A percentile compares a stretch with the other conserved stretches of the same genome.
Conservation (phyloP, 2,113 vertebrate species). For the Progne subis region DNA sequence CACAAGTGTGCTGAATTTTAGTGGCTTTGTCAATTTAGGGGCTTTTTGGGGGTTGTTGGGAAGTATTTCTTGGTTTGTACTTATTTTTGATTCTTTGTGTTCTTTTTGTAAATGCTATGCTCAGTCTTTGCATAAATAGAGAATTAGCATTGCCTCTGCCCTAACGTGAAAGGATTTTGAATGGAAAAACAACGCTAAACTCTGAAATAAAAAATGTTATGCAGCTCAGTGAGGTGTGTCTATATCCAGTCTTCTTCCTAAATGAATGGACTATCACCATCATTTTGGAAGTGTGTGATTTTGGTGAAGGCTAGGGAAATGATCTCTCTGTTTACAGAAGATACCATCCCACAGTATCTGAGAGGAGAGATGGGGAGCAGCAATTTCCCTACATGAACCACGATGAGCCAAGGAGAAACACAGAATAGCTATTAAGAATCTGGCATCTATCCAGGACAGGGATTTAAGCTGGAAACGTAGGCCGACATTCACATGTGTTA, state of each 20-base stretch:
- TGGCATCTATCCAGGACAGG: background rate
- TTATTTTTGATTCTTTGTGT: background rate
- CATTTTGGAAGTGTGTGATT: background rate
- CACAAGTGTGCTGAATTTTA: background rate
- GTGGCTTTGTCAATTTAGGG: background rate
- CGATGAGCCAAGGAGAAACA: background rate
- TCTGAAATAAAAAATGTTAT: background rate
- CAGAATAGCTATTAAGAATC: background rate
- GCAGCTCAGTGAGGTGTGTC: background rate
- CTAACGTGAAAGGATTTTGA: background rate
- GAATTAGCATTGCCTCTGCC: background rate
- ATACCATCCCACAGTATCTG: background rate
- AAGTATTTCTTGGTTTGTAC: background rate
- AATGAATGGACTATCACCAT: background rate
- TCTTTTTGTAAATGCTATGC: background rate
- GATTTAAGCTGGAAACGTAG: background rate
- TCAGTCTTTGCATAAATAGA: background rate
- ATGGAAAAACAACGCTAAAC: background rate
- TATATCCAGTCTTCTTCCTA: background rate
- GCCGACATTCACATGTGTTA: background rate
- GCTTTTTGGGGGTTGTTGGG: fast-evolving
- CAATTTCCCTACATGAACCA: background rate
- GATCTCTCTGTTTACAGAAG: background rate
- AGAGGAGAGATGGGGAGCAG: background rate
- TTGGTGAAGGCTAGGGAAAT: background rate